Evolutionary conservation across 2,888 invertebrate species (phyloP).

Genomic region (Trachelus iudaicus): DNA sequence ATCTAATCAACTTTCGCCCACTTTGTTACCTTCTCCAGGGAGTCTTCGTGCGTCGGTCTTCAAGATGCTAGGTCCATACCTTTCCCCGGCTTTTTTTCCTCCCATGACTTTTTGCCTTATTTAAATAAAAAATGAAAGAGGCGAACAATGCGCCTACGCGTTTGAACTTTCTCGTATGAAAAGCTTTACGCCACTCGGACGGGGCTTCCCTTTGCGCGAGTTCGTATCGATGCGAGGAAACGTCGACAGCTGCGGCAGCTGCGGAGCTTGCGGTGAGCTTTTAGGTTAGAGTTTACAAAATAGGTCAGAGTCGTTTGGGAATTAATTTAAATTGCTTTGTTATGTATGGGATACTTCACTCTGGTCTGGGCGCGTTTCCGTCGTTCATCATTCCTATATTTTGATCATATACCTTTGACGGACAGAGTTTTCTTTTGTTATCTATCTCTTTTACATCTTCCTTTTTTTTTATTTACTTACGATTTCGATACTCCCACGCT

Average conservation of each 20-base stretch:
- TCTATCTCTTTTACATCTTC: neutral
- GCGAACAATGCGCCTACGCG: neutral
- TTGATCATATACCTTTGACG: neutral
- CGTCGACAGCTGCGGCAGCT: neutral
- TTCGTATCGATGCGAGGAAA: neutral
- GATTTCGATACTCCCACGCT: neutral
- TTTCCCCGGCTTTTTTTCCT: neutral
- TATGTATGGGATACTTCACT: neutral
- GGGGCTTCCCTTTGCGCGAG: neutral
- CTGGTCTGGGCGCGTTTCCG: neutral
- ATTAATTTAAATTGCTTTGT: neutral
- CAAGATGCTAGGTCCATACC: neutral
- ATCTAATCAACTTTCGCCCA: neutral
- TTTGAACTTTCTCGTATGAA: neutral
- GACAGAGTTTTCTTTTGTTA: neutral
- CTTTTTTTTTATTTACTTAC: neutral
- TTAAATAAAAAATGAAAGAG: neutral
- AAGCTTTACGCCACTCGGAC: neutral
- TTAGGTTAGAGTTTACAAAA: neutral
- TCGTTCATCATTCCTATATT: neutral
- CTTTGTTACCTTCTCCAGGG: neutral
- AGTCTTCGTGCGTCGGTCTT: neutral
- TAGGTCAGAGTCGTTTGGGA: neutral
- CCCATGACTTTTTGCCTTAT: neutral
- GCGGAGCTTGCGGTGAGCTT: neutral